A percentile compares a stretch with the other conserved stretches of the same genome.
These are phyloP conservation scores for Spongilla lacustris DNA, from an alignment of 37 sponge, comb jelly and placozoan species.

Conservation along the genomic window DNA sequence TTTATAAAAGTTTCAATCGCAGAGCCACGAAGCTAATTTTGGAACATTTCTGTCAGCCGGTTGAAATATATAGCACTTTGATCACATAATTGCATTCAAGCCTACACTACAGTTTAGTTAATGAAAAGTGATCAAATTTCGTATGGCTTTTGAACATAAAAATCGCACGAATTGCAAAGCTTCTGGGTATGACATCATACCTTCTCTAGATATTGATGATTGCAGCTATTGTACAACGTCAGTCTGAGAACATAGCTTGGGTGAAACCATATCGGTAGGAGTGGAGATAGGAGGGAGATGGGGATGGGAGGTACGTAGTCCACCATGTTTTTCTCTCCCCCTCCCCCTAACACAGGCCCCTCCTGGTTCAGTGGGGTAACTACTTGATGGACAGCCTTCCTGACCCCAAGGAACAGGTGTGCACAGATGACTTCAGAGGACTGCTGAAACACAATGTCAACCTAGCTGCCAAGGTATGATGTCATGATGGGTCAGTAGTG, in stretches of 20 bases:
- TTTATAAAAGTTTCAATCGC: too few relatives aligned
- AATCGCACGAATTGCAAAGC: too few relatives aligned
- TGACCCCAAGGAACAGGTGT: slow-evolving; percentile 73
- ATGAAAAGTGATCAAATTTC: too few relatives aligned
- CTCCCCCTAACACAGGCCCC: slow-evolving; percentile 2
- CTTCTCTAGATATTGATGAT: slow-evolving; percentile 14
- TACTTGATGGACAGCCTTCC: slow-evolving; percentile 56
- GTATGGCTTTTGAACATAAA: too few relatives aligned
- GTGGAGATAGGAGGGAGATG: background rate
- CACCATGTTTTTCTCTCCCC: background rate
- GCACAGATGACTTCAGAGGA: slow-evolving; percentile 86
- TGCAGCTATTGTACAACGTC: slow-evolving; percentile 24
- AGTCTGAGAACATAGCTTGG: slow-evolving; percentile 1
- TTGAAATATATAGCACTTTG: too few relatives aligned
- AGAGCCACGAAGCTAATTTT: too few relatives aligned
- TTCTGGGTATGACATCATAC: too few relatives aligned
- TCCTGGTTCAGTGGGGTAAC: slow-evolving; percentile 60
- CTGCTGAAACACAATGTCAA: slow-evolving; percentile 77
- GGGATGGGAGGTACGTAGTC: background rate
- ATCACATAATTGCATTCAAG: too few relatives aligned
- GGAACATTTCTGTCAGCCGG: too few relatives aligned
- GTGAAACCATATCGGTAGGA: slow-evolving; percentile 20
- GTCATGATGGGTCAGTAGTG: too few relatives aligned
- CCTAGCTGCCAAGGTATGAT: slow-evolving; percentile 67
- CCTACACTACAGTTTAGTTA: too few relatives aligned